phyloP scores from a whole-genome alignment of 2,888 invertebrate species.

The Meganola albula region DNA sequence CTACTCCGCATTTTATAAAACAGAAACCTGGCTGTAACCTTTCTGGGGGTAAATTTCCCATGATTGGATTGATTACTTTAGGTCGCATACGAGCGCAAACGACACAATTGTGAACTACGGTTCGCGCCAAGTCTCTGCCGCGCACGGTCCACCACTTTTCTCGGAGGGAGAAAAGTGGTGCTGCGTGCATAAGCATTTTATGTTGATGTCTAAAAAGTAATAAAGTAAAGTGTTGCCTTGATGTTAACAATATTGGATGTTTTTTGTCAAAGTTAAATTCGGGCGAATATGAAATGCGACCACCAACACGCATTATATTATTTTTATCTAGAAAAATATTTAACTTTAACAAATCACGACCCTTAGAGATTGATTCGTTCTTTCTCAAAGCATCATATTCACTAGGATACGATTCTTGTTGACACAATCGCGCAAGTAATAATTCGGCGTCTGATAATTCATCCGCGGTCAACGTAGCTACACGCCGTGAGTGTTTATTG shows the following conservation, averaged over 20 bases:
- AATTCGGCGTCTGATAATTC: not conserved
- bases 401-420: not conserved
- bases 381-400: not conserved
- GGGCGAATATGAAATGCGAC: constrained; percentile 1
- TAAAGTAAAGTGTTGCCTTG: constrained; percentile 2
- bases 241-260: constrained; percentile 6
- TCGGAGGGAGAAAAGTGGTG: constrained; percentile 2
- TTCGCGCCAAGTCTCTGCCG: constrained; percentile 3
- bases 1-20: constrained; percentile 1
- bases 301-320: constrained; percentile 4
- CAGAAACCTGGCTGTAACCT: not conserved
- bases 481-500: not conserved
- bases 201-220: constrained; percentile 4
- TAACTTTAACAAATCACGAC: constrained; percentile 4
- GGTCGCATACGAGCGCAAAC: constrained; percentile 1
- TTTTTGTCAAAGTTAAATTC: constrained; percentile 4
- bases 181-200: not conserved
- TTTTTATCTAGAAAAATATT: constrained; percentile 3
- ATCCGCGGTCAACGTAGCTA: not conserved
- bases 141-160: constrained; percentile 4
- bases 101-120: constrained; percentile 1
- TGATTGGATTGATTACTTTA: not conserved
- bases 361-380: not conserved
- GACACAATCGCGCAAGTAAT: constrained; percentile 1
- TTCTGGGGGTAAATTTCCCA: constrained; percentile 3